Percentiles rank a stretch among this genome's conserved stretches.
Conservation (phyloP, 2,888 invertebrate genomes). For the Tenthredo amoena region DNA sequence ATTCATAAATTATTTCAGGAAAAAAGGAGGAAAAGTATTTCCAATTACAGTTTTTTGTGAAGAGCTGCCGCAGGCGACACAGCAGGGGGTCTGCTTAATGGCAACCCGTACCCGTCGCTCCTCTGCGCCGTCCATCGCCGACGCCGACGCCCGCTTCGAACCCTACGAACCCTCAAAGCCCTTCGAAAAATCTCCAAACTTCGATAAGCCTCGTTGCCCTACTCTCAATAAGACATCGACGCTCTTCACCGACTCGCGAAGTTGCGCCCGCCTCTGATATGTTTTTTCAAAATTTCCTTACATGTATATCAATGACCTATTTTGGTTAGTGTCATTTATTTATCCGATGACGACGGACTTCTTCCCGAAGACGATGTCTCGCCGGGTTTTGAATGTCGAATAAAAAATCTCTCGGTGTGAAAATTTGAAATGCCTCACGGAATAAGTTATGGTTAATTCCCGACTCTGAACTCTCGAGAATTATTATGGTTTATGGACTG, state of each 20-base stretch:
- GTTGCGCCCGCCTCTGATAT: background rate
- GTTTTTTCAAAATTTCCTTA: background rate
- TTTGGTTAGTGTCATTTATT: background rate
- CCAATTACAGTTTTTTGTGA: constrained; percentile 79
- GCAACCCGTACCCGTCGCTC: constrained; percentile 76
- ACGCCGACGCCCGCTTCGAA: constrained; percentile 40
- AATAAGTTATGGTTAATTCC: constrained; percentile 15
- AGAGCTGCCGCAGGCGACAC: constrained; percentile 78
- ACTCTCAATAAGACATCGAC: constrained; percentile 19
- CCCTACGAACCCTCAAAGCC: constrained; percentile 31
- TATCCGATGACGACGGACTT: background rate
- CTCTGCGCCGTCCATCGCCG: constrained; percentile 64
- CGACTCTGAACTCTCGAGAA: background rate
- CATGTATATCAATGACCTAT: background rate
- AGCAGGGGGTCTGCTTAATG: constrained; percentile 78
- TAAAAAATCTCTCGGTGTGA: background rate
- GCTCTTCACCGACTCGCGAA: background rate
- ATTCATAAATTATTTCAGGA: constrained; percentile 78
- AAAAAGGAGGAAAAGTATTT: constrained; percentile 78
- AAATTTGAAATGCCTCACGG: background rate
- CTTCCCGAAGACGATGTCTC: background rate
- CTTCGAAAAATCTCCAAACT: constrained; percentile 33
- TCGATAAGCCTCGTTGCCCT: constrained; percentile 29
- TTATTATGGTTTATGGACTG: constrained; percentile 45
- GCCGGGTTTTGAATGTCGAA: background rate